Percentiles rank a stretch among this genome's conserved stretches.
Conservation (phyloP, 2,113 vertebrate genomes). For the Phrynocephalus versicolor region DNA sequence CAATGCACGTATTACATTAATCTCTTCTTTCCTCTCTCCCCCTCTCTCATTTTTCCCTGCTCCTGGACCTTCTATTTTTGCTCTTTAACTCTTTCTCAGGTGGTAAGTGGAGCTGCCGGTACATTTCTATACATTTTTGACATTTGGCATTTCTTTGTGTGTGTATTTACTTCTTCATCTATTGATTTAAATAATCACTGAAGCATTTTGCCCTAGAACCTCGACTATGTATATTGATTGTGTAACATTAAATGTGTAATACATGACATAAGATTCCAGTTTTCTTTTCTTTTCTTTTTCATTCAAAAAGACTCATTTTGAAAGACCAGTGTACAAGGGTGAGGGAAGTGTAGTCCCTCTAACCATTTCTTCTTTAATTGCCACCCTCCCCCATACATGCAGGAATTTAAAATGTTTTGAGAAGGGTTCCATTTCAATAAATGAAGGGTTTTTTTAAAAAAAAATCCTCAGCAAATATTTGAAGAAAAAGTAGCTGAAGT, state of each 20-base stretch:
- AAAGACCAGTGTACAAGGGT: too few relatives aligned
- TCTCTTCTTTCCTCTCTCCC: slow-evolving; percentile 67
- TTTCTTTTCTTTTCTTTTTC: too few relatives aligned
- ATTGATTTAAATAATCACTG: neutral
- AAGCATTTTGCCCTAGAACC: slow-evolving; percentile 16
- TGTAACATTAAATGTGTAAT: neutral
- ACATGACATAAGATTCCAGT: too few relatives aligned
- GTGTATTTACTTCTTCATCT: slow-evolving; percentile 41
- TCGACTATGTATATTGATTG: too few relatives aligned
- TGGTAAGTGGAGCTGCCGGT: slow-evolving; percentile 78
- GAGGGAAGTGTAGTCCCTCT: too few relatives aligned
- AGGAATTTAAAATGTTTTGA: too few relatives aligned
- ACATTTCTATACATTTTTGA: slow-evolving; percentile 50
- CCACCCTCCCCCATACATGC: too few relatives aligned
- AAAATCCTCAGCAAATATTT: neutral
- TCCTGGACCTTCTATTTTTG: slow-evolving; percentile 75
- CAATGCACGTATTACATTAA: slow-evolving; percentile 60
- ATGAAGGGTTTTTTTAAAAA: too few relatives aligned
- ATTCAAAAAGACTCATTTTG: too few relatives aligned
- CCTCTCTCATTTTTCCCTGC: slow-evolving; percentile 69
- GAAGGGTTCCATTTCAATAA: too few relatives aligned
- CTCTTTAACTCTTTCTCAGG: slow-evolving; percentile 76
- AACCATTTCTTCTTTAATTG: too few relatives aligned
- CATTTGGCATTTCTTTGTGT: slow-evolving; percentile 43
- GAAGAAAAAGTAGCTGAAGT: neutral